These are phyloP conservation scores for Caenorhabditis sp. DNA, from an alignment of 2,888 invertebrate species.

Conservation along the genomic window DNA sequence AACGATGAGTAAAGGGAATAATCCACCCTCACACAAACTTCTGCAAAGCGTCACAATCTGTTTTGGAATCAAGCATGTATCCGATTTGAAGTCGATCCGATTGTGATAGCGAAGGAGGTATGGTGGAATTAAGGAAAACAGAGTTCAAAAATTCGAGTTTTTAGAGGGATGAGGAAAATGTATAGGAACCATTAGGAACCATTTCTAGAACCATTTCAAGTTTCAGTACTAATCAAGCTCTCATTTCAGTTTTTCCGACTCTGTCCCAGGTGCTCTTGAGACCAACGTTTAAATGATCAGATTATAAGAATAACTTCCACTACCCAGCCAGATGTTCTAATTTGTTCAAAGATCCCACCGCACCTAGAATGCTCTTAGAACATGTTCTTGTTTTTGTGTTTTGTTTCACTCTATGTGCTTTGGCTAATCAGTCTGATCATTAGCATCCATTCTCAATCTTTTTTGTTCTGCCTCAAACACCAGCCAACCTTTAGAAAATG, in stretches of 20 bases:
- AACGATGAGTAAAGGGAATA: constrained; percentile 41
- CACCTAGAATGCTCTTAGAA: constrained; percentile 4
- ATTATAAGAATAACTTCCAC: neutral
- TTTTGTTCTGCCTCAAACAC: constrained; percentile 20
- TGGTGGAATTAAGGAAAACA: neutral
- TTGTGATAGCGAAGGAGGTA: constrained; percentile 18
- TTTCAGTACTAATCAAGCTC: neutral
- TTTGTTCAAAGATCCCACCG: neutral
- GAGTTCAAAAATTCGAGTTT: no score
- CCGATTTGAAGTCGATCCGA: constrained; percentile 17
- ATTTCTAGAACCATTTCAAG: no score
- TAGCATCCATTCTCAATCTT: neutral
- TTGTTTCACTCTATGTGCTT: neutral
- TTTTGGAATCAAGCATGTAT: constrained; percentile 25
- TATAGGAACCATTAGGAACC: no score
- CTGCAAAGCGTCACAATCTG: constrained; percentile 50
- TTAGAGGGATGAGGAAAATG: no score
- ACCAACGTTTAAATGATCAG: neutral
- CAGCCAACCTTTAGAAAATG: constrained; percentile 24
- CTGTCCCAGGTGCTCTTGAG: no score
- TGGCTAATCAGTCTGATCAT: constrained; percentile 29
- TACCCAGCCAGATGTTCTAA: neutral
- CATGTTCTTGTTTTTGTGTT: neutral
- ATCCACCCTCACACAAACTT: constrained; percentile 46
- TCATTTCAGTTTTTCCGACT: neutral